phyloP scores from a whole-genome alignment of 1,140 invertebrate genomes.

The Drosophila tsacasi region DNA sequence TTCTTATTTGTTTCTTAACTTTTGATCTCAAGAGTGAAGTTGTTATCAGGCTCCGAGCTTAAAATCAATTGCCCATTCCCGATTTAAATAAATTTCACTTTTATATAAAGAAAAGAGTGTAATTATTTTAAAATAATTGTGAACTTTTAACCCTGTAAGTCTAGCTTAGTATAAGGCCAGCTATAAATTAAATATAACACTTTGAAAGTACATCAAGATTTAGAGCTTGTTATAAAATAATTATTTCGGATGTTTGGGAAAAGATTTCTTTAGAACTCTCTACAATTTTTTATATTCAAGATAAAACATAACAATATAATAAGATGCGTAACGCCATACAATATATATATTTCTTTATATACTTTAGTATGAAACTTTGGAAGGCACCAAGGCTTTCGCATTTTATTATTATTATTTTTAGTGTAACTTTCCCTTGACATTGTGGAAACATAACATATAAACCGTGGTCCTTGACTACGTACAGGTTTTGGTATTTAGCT shows the following conservation, averaged over 20 bases:
- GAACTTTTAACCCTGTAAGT: background rate
- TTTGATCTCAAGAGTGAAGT: background rate
- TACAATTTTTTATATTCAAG: background rate
- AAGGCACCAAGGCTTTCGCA: too few relatives aligned
- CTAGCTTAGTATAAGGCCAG: conserved; percentile 3
- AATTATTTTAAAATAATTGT: background rate
- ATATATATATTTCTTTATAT: background rate
- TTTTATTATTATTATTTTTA: background rate
- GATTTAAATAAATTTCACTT: background rate
- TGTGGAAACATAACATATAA: background rate
- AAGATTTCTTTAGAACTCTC: background rate
- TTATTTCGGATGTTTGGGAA: background rate
- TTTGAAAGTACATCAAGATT: conserved; percentile 1
- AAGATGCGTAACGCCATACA: background rate
- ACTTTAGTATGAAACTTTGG: too few relatives aligned
- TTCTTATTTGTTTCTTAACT: background rate
- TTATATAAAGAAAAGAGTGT: background rate
- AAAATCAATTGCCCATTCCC: background rate
- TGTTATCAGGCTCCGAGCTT: background rate
- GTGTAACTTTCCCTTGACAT: background rate
- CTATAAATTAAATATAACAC: background rate
- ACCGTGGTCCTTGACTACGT: conserved; percentile 25
- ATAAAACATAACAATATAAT: background rate
- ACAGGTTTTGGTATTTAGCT: conserved; percentile 21
- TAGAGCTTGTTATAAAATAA: background rate